phyloP scores from a whole-genome alignment of 1,140 invertebrate genomes.

The Colletes gigas region DNA sequence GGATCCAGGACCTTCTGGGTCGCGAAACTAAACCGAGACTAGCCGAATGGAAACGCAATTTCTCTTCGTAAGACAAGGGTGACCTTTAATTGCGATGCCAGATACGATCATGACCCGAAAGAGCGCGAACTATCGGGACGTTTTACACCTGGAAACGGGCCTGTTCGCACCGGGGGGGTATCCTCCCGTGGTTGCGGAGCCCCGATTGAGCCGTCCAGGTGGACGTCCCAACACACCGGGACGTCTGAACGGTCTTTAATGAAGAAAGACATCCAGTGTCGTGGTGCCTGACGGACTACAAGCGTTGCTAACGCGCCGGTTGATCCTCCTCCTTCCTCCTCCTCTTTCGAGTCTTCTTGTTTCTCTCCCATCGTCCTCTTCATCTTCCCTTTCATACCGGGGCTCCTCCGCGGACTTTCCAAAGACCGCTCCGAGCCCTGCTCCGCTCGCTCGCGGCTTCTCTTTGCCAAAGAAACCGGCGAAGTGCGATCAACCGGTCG shows the following conservation, averaged over 20 bases:
- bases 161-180: constrained; percentile 41
- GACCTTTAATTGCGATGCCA: constrained; percentile 57
- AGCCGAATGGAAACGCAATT: constrained; percentile 7
- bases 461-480: constrained; percentile 53
- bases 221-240: constrained; percentile 62
- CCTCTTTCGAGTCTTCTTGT: constrained; percentile 20
- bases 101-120: constrained; percentile 36
- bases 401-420: constrained; percentile 37
- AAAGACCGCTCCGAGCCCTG: constrained; percentile 31
- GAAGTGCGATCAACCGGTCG: constrained; percentile 54
- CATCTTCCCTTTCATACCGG: constrained; percentile 38
- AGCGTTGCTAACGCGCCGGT: constrained; percentile 69
- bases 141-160: constrained; percentile 36
- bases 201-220: constrained; percentile 68
- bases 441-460: constrained; percentile 34
- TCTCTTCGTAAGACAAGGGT: constrained; percentile 24
- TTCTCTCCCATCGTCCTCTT: constrained; percentile 36
- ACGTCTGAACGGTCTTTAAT: constrained; percentile 67
- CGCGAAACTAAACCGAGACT: constrained; percentile 17
- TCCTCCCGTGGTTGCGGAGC: constrained; percentile 47
- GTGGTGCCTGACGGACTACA: constrained; percentile 66
- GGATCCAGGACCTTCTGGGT: neutral
- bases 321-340: constrained; percentile 33
- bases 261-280: constrained; percentile 69
- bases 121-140: constrained; percentile 35